Evolutionary conservation across 1,140 invertebrate species (phyloP).

Genomic region (Adoxophyes honmai): DNA sequence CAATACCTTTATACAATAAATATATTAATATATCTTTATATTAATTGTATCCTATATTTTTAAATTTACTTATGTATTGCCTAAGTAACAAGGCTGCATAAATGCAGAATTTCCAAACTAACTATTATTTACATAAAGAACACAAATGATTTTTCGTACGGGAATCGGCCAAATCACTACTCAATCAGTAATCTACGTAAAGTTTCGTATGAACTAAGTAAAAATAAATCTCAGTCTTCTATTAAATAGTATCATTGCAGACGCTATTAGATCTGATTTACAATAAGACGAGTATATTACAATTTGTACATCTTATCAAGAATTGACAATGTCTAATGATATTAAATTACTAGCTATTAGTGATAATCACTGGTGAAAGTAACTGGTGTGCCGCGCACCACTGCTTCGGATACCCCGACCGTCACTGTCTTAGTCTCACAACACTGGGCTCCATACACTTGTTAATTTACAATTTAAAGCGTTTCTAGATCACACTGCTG

Average conservation of each 20-base stretch:
- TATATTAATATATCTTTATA: conserved; percentile 20
- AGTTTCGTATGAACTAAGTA: conserved; percentile 54
- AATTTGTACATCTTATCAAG: conserved; percentile 56
- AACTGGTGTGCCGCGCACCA: not conserved
- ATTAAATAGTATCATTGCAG: conserved; percentile 52
- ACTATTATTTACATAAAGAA: conserved; percentile 27
- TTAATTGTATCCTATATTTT: conserved; percentile 23
- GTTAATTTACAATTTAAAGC: too few relatives aligned
- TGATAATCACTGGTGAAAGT: conserved; percentile 3
- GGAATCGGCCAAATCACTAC: conserved; percentile 5
- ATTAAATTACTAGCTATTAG: conserved; percentile 2
- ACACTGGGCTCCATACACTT: too few relatives aligned
- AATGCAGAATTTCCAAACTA: conserved; percentile 25
- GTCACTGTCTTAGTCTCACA: too few relatives aligned
- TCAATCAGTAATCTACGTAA: conserved; percentile 25
- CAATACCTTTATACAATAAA: conserved; percentile 18
- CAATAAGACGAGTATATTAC: conserved; percentile 46
- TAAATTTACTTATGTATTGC: conserved; percentile 23
- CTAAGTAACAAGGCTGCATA: conserved; percentile 23
- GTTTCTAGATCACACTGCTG: too few relatives aligned
- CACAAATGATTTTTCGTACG: conserved; percentile 9
- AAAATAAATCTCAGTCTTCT: conserved; percentile 71
- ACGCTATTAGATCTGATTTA: conserved; percentile 61
- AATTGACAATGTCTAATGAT: conserved; percentile 41
- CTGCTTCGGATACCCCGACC: too few relatives aligned